Evolutionary conservation across 2,888 invertebrate genomes (phyloP).

Genomic region (Escarpia spicata): DNA sequence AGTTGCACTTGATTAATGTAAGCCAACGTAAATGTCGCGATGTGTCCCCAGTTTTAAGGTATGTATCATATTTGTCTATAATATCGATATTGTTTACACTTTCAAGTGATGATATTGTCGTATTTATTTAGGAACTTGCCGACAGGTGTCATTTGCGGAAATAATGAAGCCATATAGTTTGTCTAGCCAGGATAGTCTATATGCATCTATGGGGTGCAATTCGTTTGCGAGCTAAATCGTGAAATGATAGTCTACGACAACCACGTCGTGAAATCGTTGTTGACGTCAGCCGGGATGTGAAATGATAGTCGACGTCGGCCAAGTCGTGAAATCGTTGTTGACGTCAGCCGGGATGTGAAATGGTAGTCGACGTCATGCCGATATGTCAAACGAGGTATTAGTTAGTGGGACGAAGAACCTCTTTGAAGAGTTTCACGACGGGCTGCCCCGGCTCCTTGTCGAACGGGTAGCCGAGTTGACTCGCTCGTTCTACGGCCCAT

Average conservation of each 20-base stretch:
- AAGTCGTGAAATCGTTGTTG: not conserved
- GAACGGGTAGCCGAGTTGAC: not conserved
- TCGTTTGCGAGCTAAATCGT: not conserved
- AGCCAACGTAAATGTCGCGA: too few relatives aligned
- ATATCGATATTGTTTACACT: too few relatives aligned
- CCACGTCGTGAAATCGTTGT: not conserved
- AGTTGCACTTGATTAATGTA: too few relatives aligned
- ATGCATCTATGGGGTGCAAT: not conserved
- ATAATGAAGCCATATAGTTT: too few relatives aligned
- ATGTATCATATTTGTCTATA: too few relatives aligned
- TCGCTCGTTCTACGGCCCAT: not conserved
- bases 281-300: not conserved
- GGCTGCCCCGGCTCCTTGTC: slow-evolving; percentile 1
- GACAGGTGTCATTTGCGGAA: too few relatives aligned
- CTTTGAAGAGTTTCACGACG: not conserved
- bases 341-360: not conserved
- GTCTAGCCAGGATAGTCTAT: too few relatives aligned
- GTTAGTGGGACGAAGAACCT: not conserved
- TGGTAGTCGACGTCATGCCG: not conserved
- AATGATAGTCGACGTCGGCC: too few relatives aligned
- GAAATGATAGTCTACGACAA: too few relatives aligned
- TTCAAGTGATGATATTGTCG: too few relatives aligned
- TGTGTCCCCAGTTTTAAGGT: too few relatives aligned
- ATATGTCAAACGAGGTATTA: not conserved
- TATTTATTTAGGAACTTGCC: too few relatives aligned